These are phyloP conservation scores for Procambarus clarkii DNA, from an alignment of 1,140 invertebrate species.

Conservation along the genomic window DNA sequence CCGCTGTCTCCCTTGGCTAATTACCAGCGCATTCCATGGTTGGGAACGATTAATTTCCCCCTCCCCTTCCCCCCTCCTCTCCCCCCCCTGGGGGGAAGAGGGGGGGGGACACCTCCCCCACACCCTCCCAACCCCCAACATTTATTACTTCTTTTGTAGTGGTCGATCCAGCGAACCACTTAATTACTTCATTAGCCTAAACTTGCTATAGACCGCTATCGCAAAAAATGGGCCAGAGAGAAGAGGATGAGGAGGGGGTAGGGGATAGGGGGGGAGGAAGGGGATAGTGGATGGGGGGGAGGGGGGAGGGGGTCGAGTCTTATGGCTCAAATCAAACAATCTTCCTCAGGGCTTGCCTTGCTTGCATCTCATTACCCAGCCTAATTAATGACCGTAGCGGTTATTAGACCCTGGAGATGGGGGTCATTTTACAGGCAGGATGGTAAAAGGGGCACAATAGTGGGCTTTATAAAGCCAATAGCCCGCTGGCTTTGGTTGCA, in stretches of 20 bases:
- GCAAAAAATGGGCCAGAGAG: conserved; percentile 18
- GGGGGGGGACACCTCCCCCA: too few species aligned
- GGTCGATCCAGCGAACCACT: conserved; percentile 21
- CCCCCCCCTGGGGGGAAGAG: too few species aligned
- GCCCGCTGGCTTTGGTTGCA: conserved; percentile 35
- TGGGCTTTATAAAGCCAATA: conserved; percentile 15
- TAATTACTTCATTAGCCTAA: conserved; percentile 54
- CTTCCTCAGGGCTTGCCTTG: conserved; percentile 28
- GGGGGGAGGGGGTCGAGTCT: not conserved
- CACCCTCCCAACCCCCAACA: not conserved
- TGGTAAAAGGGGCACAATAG: conserved; percentile 6
- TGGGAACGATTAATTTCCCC: too few species aligned
- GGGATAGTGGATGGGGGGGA: not conserved
- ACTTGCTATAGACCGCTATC: conserved; percentile 24
- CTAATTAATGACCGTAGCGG: conserved; percentile 32
- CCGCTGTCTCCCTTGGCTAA: too few species aligned
- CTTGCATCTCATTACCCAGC: conserved; percentile 49
- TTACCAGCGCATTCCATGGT: too few species aligned
- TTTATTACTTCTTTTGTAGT: conserved; percentile 42
- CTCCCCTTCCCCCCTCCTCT: too few species aligned
- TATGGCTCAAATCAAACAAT: conserved; percentile 21
- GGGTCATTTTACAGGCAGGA: not conserved
- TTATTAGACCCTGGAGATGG: not conserved
- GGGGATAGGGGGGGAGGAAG: not conserved
- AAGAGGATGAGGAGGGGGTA: not conserved